phyloP scores from a whole-genome alignment of 2,113 vertebrate species.

The Jacana jacana region DNA sequence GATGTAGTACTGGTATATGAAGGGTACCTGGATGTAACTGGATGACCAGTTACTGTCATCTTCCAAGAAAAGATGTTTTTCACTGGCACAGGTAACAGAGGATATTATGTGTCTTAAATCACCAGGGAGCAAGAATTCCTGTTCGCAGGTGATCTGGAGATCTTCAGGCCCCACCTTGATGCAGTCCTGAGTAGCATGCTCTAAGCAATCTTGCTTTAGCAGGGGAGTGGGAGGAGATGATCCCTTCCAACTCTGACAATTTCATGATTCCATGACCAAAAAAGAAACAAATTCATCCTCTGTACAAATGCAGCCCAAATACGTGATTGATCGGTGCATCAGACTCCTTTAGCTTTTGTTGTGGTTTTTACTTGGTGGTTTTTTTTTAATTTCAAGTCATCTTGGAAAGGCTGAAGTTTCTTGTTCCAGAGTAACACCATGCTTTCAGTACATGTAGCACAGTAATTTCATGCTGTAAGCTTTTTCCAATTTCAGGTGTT shows the following conservation, averaged over 20 bases:
- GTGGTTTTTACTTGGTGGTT: not conserved
- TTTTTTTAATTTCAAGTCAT: not conserved
- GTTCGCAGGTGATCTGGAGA: not conserved
- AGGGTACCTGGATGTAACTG: not conserved
- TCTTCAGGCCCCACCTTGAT: no score
- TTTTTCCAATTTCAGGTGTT: not conserved
- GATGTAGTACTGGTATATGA: not conserved
- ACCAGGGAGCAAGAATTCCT: not conserved
- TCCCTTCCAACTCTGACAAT: no score
- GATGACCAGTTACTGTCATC: not conserved
- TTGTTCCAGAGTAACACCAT: not conserved
- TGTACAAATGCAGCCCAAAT: not conserved
- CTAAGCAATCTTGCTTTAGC: no score
- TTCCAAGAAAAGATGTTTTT: not conserved
- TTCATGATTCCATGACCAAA: not conserved
- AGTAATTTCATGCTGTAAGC: not conserved
- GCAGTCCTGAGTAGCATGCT: no score
- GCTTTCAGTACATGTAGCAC: not conserved
- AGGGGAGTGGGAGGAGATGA: no score
- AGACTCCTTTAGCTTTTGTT: not conserved
- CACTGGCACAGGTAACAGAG: not conserved
- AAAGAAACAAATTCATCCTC: not conserved
- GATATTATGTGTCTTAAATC: not conserved
- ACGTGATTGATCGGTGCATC: not conserved
- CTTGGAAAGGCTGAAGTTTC: not conserved